Base-by-base conservation (phyloP, 2,888 invertebrate genomes). In the Drosophila nr. perissopoda region DNA sequence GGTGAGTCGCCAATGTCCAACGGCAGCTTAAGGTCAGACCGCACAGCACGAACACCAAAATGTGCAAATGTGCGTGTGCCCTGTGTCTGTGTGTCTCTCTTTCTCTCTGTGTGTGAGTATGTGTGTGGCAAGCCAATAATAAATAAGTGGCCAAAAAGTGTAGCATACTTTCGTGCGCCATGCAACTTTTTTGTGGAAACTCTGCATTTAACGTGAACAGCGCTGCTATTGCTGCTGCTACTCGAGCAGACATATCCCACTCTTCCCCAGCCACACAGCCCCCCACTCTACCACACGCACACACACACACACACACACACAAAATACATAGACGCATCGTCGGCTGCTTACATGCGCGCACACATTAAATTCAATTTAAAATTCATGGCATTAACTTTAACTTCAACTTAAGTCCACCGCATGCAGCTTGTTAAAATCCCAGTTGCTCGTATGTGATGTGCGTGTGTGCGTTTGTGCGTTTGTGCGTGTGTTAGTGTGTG, bases 371-470 rank as follows among this genome's bases (percentile, higher is more conserved):
- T 87, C 89, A 87, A 87, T 87, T 87, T 89, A 83, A 89, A 87
- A 87, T 87, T 89, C 86, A 87, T 89, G 80, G 88, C 83, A 89
- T 87, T 87, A 89, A 87, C 88, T 89, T 89, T 87, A 87, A 87
- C 86, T 87, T 87, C 70, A 83, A 87, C 74, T 87, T 84, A 87
- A 87, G 86, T 88, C 89, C 83, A 81, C 81, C 83, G 82, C 89
- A 88, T 88, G 87, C 84, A 87, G 82, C 89, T 84, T 87, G 87
- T 75, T 83, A 83, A 89, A 82, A 81, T 81, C 79, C 57, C 77
- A 74, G 54, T 51, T 52, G 56, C 53, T 53, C 29, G 25, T 29
- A 21, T 46, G 36, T 58, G 46, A 10, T 46, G 18, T 48, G 36
- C 54, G 40, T 27, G 21, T 13, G 58, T 58, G 46, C 11, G 49